Evolutionary conservation across 35 echinoderm and acorn worm species (phyloP), one percentile per base, ranked within the genome.

Genomic region (Apostichopus parvimensis): DNA sequence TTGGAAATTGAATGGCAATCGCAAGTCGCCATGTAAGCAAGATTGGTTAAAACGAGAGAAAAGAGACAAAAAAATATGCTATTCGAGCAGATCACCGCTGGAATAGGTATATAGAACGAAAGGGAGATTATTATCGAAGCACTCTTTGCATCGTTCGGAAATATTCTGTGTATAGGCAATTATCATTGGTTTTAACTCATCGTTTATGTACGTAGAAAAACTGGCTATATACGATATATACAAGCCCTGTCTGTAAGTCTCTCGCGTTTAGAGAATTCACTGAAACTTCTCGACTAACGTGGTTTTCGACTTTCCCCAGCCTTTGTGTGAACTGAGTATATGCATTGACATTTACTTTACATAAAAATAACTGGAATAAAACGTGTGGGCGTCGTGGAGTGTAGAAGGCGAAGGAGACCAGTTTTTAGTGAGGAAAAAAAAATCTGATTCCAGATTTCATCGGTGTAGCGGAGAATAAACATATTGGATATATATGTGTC

Each of bases 1-100:
- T 8, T 18, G 86, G 86, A 88, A 88, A 88, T 88, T 88, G 86
- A 55, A 88, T 88, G 86, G 86, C 86, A 88, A 88, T 88, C 72
- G 12, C 8, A 73, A 88, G 86, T 88, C 86, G 86, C 86, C 86
- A 71, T 88, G 86, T 88, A 60, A 73, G 86, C 86, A 52, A 55
- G 61, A 88, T 88, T 88, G 61, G 28, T 64, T 88, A 84, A 88
- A 88, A 88, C 86, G 68, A 21, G 20, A 88, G 62, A 88, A 88
- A 73, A 12, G 61, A n/a, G 68, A 23, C 26, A 88, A 73, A 88
- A 88, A 88, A 58, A 68, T 88, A 88, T 21, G 72, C 86, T 45
- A 45, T 45, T 45, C 34, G 34, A 45, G 62, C 79, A 82, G 23
- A 57, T 82, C 18, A 34, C 34, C 34, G 2, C 34, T 45, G 79